Base-by-base conservation (phyloP, 92 coral and sea anemone species). In the Siderastrea radians region DNA sequence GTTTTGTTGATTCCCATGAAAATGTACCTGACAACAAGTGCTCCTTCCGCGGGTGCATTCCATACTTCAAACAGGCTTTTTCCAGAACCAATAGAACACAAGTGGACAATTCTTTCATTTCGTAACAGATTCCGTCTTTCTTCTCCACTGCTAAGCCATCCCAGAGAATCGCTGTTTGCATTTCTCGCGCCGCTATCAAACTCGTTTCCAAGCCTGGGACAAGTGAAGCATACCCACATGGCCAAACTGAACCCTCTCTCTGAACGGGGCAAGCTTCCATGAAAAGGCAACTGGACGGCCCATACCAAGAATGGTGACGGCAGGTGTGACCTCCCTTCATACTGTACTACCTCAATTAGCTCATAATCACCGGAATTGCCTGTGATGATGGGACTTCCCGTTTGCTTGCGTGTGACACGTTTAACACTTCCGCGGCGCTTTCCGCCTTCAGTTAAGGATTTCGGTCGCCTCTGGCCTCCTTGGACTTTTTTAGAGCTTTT, bases 1-100 rank as follows among this genome's bases (percentile, higher is more conserved):
- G 38, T 26, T 26, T 26, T 26, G 38, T 26, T 26, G 38, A 26
- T 26, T 26, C 38, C 38, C 38, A 26, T 26, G 38, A 10, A 60
- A 3, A 63, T 74, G 2, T 67, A 84, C 87, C 87, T 84, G 2
- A 63, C 72, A 65, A 84, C 75, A 49, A 96, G 77, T 0, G 89
- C 84, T 11, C 86, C 90, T 45, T 81, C 83, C 1, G 91, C 72
- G 5, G 94, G 93, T 49, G 83, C 70, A 51, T 87, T 82, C 99
- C 99, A 97, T 26, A 95, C 88, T 74, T 97, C 99, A 81, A 97
- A 95, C 84, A 86, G 84, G 84, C 94, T 91, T 63, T 91, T 92
- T 15, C 93, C 90, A 9, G 97, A 93, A 51, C 98, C 98, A 84
- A 97, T 66, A 43, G 99, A 93, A 62, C 95, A 93, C 81, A 97